Evolutionary conservation across 2,797 vertebrate genomes (phyloP), one percentile per base, ranked within the genome.

Genomic region (Acanthis flammea): DNA sequence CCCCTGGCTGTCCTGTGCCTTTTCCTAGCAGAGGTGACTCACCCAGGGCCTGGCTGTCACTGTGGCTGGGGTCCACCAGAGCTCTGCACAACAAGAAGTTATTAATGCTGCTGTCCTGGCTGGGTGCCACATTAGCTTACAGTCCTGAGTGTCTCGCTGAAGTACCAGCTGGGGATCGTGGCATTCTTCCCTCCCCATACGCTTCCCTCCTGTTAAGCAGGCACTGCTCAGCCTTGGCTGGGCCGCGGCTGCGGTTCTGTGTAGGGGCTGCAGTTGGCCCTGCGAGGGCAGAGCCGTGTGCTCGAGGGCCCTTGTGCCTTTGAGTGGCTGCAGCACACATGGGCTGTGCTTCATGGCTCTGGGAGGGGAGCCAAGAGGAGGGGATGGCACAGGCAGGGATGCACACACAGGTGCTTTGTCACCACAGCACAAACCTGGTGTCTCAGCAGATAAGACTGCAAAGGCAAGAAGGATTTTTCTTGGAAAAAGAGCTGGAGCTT

Each of bases 91-190:
- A 90, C 68, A 94, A 94, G 85, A 83, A 92, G 94, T 91, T 96
- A 72, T 86, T 96, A 96, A 74, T 84, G 89, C 92, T 60, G 82
- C 66, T 79, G 55, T 63, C 87, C 95, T 97, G 96, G 96, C 95
- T 44, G 87, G 44, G 48, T 84, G 94, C 95, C 95, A 96, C 0
- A 1, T 51, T 83, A 92, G 92, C 96, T 94, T 88, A 60, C 91
- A 94, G 92, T 79, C 83, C 90, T 9, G 82, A 94, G 95, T 91
- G 86, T 66, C 82, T 96, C 10, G 0, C 76, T 96, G 90, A 92
- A 97, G 93, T 15, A 92, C 73, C 95, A 96, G 96, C 92, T 96
- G 96, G 95, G 86, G 73, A 84, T 92, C 0, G 8, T 94, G 94
- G 92, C 92, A 76, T 86, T 53, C 92, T 94, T 96, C 91, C 88